Percentiles rank a stretch among this genome's conserved stretches.
These are phyloP conservation scores for Oscheius sp. DNA, from an alignment of 2,888 invertebrate species.

Conservation along the genomic window DNA sequence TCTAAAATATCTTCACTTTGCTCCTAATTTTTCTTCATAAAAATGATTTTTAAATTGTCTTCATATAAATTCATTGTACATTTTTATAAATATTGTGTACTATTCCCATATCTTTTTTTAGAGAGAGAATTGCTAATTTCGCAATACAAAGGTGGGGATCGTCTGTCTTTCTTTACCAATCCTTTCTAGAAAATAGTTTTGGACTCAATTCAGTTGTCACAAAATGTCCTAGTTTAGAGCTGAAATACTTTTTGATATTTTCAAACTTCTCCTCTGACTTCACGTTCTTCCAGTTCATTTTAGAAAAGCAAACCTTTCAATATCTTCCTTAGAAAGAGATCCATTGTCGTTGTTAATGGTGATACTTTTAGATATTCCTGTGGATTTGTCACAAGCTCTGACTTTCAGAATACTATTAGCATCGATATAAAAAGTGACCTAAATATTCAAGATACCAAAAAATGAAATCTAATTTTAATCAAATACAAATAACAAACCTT, in stretches of 20 bases:
- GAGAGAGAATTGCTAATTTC: not conserved
- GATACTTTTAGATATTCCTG: slow-evolving; percentile 73
- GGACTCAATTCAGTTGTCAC: no score
- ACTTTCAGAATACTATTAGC: slow-evolving; percentile 94
- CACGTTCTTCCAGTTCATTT: no score
- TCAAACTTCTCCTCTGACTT: no score
- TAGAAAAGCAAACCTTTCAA: not conserved
- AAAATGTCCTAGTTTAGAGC: not conserved
- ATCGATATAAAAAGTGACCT: slow-evolving; percentile 76
- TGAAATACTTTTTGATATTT: not conserved
- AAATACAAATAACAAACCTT: slow-evolving; percentile 63
- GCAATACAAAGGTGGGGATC: no score
- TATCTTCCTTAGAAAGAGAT: not conserved
- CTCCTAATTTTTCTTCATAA: no score
- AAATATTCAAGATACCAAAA: no score
- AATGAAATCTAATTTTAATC: not conserved
- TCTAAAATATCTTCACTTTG: no score
- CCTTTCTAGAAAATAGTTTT: no score
- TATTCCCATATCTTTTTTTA: not conserved
- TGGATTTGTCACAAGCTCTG: slow-evolving; percentile 85
- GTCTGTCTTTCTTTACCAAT: no score
- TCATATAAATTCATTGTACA: no score
- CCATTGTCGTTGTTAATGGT: slow-evolving; percentile 82
- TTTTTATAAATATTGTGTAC: no score
- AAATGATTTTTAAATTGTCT: no score